Percentiles rank a stretch among this genome's conserved stretches.
Conservation (phyloP, 2,113 vertebrate species). For the Emydocephalus ijimae region DNA sequence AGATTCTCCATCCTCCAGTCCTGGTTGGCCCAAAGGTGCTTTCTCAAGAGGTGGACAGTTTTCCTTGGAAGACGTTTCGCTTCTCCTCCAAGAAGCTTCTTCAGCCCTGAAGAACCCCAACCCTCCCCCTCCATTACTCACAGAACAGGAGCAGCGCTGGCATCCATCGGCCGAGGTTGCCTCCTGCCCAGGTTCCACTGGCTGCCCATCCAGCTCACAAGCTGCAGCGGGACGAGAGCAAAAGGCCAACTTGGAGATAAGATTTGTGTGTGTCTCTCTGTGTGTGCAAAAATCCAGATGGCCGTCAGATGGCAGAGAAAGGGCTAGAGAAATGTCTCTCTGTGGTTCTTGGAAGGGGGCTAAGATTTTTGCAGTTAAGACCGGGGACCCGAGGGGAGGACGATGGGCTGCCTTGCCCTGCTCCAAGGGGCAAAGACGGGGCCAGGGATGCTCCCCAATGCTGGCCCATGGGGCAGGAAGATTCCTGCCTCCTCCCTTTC, state of each 20-base stretch:
- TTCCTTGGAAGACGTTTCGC: too few relatives aligned
- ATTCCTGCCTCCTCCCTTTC: too few relatives aligned
- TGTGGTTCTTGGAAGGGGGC: background rate
- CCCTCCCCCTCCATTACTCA: slow-evolving; percentile 48
- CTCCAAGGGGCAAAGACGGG: too few relatives aligned
- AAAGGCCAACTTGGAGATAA: background rate
- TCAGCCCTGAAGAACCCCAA: too few relatives aligned
- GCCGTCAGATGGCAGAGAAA: background rate
- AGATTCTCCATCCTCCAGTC: too few relatives aligned
- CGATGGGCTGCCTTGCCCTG: too few relatives aligned
- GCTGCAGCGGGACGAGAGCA: slow-evolving; percentile 43
- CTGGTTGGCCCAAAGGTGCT: too few relatives aligned
- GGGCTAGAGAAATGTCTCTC: background rate
- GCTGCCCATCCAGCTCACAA: slow-evolving; percentile 70
- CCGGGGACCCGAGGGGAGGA: too few relatives aligned
- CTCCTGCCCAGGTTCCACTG: slow-evolving; percentile 65
- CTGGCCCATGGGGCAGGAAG: too few relatives aligned
- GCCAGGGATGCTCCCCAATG: too few relatives aligned
- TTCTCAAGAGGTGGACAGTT: too few relatives aligned
- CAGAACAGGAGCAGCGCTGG: slow-evolving; percentile 68
- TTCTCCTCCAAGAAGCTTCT: too few relatives aligned
- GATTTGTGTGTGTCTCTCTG: background rate
- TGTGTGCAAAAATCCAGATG: background rate
- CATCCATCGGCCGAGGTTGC: slow-evolving; percentile 68
- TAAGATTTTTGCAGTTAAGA: background rate